Conservation (phyloP, 2,113 vertebrate species). For the Boleophthalmus pectinirostris region DNA sequence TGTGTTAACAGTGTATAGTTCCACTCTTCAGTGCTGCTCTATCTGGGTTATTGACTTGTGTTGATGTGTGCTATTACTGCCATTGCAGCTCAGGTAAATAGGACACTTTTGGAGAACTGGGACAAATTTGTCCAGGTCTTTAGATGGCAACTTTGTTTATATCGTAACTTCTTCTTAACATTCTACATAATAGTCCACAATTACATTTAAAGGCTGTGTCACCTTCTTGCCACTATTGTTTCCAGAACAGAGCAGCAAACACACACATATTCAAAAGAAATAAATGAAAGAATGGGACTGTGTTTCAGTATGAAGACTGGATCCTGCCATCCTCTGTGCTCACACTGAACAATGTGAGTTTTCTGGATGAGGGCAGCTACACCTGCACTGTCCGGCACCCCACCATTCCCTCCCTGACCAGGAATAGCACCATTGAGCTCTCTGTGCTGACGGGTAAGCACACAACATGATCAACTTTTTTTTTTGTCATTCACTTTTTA, state of each 20-base stretch:
- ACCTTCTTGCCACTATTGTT: background rate
- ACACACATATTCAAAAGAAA: background rate
- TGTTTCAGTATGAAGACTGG: slow-evolving; percentile 73
- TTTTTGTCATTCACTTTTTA: no score
- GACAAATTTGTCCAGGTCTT: slow-evolving; percentile 14
- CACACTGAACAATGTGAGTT: slow-evolving; percentile 60
- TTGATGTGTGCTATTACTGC: slow-evolving; percentile 48
- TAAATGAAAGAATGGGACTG: background rate
- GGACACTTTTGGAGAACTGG: slow-evolving; percentile 33
- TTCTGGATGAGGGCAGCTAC: slow-evolving; percentile 67
- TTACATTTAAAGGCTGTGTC: background rate
- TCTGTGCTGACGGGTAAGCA: slow-evolving; percentile 69
- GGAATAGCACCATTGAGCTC: slow-evolving; percentile 66
- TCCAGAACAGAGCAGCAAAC: background rate
- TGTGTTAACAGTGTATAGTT: slow-evolving; percentile 55
- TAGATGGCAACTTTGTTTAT: background rate
- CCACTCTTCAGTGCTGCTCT: slow-evolving; percentile 56
- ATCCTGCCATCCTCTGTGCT: slow-evolving; percentile 65
- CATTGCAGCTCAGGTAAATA: slow-evolving; percentile 65
- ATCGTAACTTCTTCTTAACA: background rate
- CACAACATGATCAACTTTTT: background rate
- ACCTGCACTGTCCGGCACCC: slow-evolving; percentile 72
- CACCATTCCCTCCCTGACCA: slow-evolving; percentile 55
- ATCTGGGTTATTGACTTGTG: slow-evolving; percentile 67
- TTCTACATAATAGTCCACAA: no score